Evolutionary conservation across 2,888 invertebrate genomes (phyloP), one percentile per base, ranked within the genome.

Genomic region (Bombylius discolor): DNA sequence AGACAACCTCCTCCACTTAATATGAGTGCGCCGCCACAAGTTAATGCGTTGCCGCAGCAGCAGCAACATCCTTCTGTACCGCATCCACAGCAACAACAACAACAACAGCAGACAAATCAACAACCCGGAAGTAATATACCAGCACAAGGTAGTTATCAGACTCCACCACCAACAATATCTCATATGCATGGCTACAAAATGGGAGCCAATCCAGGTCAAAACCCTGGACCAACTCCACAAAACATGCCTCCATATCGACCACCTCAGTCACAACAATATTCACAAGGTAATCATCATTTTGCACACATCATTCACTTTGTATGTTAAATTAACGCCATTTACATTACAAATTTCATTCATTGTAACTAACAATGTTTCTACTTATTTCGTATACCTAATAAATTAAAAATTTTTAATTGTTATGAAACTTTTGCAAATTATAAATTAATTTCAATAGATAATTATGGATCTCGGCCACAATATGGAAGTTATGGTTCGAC

Each of bases 121-220:
- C 72, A 70, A 64, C 65, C 66, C 61, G 66, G 68, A 56, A 71
- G 67, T 62, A 72, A 65, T 62, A 68, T 68, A 68, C 67, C 66
- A 60, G 70, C 71, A 57, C 71, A 71, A 60, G 62, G 62, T 59
- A 61, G 60, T 55, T 62, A 62, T 60, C 62, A 61, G 55, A 56
- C 61, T 53, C 61, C 64, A 62, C 62, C 63, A 56, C 64, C 62
- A 60, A 62, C 61, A 55, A 67, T 69, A 23, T 70, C 69, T 56
- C 74, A 74, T 64, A 73, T 74, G 68, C 73, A 73, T 64, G 79
- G 77, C 64, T 84, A 84, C 68, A 84, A 84, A 74, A 76, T 80
- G 75, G 74, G 77, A 53, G 79, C 78, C 49, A 81, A 80, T 67
- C 78, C 81, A 61, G 77, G 78, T 23, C 66, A 69, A 66, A 66